These are phyloP conservation scores for Mastigias papua DNA, from an alignment of 30 jellyfish, hydroid and myxozoan genomes.

Conservation along the genomic window DNA sequence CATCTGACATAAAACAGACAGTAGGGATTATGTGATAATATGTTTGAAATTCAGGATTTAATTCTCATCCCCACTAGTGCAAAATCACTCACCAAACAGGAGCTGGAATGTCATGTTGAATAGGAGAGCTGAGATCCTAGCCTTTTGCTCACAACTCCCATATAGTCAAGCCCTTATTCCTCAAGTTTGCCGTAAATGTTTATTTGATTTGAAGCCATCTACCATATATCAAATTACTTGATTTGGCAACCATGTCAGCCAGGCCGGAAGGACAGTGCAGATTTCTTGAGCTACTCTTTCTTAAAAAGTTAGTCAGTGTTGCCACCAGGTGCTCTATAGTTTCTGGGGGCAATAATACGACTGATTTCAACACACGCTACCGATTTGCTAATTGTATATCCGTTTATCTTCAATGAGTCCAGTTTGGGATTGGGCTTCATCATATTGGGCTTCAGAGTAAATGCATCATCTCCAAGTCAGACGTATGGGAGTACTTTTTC, in stretches of 20 bases:
- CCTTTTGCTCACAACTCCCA: no score
- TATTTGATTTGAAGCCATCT: not conserved
- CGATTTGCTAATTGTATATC: constrained; percentile 24
- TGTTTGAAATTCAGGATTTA: not conserved
- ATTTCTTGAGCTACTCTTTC: constrained; percentile 11
- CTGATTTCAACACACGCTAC: constrained; percentile 42
- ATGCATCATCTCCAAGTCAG: constrained; percentile 31
- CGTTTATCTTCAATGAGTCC: constrained; percentile 29
- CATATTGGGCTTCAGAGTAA: constrained; percentile 17
- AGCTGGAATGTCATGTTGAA: constrained; percentile 11
- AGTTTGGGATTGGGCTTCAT: constrained; percentile 52
- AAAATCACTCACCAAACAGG: not conserved
- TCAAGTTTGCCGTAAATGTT: not conserved
- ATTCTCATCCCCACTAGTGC: constrained; percentile 18
- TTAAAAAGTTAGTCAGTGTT: not conserved
- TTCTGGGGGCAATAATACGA: constrained; percentile 10
- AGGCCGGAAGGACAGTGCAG: constrained; percentile 30
- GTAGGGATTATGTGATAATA: no score
- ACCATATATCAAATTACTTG: constrained; percentile 1
- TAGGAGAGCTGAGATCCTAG: no score
- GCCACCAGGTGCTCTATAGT: constrained; percentile 1
- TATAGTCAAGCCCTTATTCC: constrained; percentile 10
- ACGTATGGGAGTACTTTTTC: constrained; percentile 16
- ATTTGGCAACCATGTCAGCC: constrained; percentile 16
- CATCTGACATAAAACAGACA: no score